Evolutionary conservation across 1,140 invertebrate genomes (phyloP).

Genomic region (Thaumatotibia leucotreta): DNA sequence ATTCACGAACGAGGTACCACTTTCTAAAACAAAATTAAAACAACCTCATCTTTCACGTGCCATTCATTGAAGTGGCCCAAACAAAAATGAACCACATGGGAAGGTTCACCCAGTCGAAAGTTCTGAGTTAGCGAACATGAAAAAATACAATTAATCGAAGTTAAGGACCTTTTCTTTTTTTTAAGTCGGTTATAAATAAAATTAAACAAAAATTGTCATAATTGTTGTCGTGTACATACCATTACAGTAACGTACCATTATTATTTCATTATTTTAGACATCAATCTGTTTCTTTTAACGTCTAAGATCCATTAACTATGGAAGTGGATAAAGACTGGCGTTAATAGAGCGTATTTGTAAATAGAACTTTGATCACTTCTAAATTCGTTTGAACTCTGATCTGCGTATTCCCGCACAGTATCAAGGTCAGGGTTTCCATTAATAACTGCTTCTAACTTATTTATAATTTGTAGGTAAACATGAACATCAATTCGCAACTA

Average conservation of each 20-base stretch:
- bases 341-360: neutral
- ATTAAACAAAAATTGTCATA: neutral
- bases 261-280: neutral
- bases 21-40: neutral
- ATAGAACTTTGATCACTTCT: neutral
- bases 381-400: neutral
- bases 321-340: neutral
- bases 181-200: neutral
- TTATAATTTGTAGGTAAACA: too few species aligned
- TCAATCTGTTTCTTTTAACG: neutral
- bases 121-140: neutral
- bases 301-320: neutral
- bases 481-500: too few species aligned
- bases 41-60: neutral
- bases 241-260: neutral
- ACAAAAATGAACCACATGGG: neutral
- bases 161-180: too few species aligned
- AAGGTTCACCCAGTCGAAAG: neutral
- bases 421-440: neutral
- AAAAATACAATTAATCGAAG: neutral
- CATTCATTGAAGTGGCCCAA: neutral
- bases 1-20: too few species aligned
- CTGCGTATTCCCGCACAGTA: neutral
- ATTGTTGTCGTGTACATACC: neutral
- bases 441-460: neutral